These are phyloP conservation scores for Eleutherodactylus coqui DNA, from an alignment of 2,797 vertebrate genomes.

Conservation along the genomic window DNA sequence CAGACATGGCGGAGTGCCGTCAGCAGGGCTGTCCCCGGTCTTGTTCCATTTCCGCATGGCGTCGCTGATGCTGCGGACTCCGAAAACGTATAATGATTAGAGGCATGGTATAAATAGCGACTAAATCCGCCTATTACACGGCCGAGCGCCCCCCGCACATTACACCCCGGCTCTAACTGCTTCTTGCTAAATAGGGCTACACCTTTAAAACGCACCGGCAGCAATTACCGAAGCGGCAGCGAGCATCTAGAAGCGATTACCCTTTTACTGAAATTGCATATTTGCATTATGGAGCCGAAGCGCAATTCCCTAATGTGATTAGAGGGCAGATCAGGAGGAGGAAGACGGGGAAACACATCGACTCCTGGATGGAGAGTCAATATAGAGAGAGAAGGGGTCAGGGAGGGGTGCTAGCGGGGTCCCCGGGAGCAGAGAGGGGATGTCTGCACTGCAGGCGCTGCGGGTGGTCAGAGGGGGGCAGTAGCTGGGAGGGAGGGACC, in stretches of 20 bases:
- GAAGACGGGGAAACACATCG: conserved; percentile 10
- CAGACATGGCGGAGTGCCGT: no score
- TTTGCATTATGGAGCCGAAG: conserved; percentile 44
- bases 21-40: background rate
- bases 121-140: background rate
- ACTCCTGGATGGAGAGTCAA: background rate
- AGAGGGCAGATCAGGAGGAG: conserved; percentile 8
- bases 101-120: background rate
- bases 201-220: conserved; percentile 19
- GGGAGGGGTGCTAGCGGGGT: no score
- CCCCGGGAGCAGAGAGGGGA: background rate
- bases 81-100: conserved; percentile 12
- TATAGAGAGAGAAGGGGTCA: background rate
- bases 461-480: no score
- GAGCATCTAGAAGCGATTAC: conserved; percentile 38
- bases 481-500: no score
- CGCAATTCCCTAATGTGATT: conserved; percentile 51
- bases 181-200: background rate
- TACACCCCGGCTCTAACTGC: background rate
- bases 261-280: conserved; percentile 48
- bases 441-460: no score
- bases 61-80: no score
- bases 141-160: conserved; percentile 3
- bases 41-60: no score
- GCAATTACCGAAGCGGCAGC: conserved; percentile 16